phyloP scores from a whole-genome alignment of 2,888 invertebrate genomes.

The Pediacus dermestoides region DNA sequence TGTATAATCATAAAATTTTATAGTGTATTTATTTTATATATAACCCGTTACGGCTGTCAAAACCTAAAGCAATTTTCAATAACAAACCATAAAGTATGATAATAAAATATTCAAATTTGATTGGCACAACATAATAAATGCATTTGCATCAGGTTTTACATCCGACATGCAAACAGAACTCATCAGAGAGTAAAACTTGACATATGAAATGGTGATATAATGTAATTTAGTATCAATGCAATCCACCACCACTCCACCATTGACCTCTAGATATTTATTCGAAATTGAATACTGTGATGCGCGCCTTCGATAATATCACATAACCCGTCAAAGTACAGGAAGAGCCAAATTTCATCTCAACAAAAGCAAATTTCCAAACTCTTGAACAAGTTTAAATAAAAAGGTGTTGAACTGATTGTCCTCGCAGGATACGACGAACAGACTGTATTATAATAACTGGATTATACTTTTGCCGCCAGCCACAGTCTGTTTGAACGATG shows the following conservation, averaged over 20 bases:
- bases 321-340: no score
- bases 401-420: conserved; percentile 29
- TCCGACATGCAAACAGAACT: conserved; percentile 10
- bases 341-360: no score
- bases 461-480: conserved; percentile 36
- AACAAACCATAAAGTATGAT: conserved; percentile 7
- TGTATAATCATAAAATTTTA: no score
- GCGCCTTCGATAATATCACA: no score
- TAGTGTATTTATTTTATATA: background rate
- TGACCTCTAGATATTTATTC: no score
- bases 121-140: conserved; percentile 17
- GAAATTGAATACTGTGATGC: no score
- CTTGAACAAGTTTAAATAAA: conserved; percentile 30
- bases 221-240: conserved; percentile 6
- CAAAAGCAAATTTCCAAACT: conserved; percentile 16
- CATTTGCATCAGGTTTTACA: conserved; percentile 11
- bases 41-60: background rate
- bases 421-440: conserved; percentile 10
- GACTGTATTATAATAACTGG: conserved; percentile 39
- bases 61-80: background rate
- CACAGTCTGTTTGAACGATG: conserved; percentile 29
- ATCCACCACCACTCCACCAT: no score
- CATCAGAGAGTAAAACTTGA: conserved; percentile 11
- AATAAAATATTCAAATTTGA: conserved; percentile 13
- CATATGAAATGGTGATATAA: conserved; percentile 10